Base-by-base conservation (phyloP, 1,140 invertebrate genomes). In the Episyrphus balteatus region DNA sequence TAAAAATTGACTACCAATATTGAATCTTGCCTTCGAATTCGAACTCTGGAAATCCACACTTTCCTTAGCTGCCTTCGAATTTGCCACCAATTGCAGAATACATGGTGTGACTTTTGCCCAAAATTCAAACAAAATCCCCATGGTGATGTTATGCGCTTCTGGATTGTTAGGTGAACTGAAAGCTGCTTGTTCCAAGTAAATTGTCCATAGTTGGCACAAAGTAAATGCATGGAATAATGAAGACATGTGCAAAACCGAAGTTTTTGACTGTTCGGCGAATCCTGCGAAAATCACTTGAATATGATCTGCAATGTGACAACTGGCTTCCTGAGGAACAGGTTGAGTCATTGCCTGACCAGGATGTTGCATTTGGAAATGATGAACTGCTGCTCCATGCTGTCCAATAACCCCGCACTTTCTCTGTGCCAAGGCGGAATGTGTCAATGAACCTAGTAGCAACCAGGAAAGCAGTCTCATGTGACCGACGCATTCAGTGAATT, bases 51-150 rank as follows among this genome's bases (percentile, higher is more conserved):
- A 59, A 38, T 64, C 64, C 42, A 60, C 55, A 8, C 49, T 48
- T 55, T 66, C 41, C 47, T 59, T 30, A 10, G 44, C 88, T 54
- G 88, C 80, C 82, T 92, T 95, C 8, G 92, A 94, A 62, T 93
- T 86, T 13, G 89, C 86, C 9, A 98, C 80, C 19, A 99, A 72
- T 69, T 98, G 91, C 31, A 99, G 70, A 50, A 99, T 85, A 45
- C 86, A 88, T 0, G 93, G 95, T 15, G 95, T 98, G 1, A 99
- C 86, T 73, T 97, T 92, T 6, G 86, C 86, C 96, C 96, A 99
- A 75, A 99, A 99, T 70, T 99, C 95, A 55, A 96, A 81, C n/a
- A 98, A 75, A 53, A 92, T 87, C 47, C 82, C 83, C 68, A 84
- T 76, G 1, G 85, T 83, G 10, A 82, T 71, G 57, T 80, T 74